phyloP scores from a whole-genome alignment of 2,888 invertebrate genomes.

The Xestobium rufovillosum region DNA sequence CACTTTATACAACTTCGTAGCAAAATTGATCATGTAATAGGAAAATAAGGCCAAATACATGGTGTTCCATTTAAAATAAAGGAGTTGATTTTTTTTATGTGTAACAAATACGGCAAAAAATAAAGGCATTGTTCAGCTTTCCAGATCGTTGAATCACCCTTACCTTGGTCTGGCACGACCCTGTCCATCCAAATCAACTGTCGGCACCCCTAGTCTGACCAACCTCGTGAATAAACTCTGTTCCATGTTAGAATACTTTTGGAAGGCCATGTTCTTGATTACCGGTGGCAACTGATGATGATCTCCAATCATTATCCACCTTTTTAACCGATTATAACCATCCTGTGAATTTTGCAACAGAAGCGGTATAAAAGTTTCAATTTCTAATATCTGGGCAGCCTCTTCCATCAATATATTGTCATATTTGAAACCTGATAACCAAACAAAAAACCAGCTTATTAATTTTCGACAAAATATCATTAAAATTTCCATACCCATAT shows the following conservation, averaged over 20 bases:
- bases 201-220: constrained; percentile 93
- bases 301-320: constrained; percentile 99
- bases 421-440: constrained; percentile 76
- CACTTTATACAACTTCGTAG: too few relatives aligned
- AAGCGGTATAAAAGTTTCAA: constrained; percentile 98
- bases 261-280: constrained; percentile 99
- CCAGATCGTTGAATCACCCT: too few relatives aligned
- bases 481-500: constrained; percentile 56
- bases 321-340: constrained; percentile 88
- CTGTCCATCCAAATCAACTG: constrained; percentile 95
- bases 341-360: constrained; percentile 98
- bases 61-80: too few relatives aligned
- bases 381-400: constrained; percentile 97
- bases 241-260: constrained; percentile 99
- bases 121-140: too few relatives aligned
- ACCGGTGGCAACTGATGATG: constrained; percentile 99
- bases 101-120: too few relatives aligned
- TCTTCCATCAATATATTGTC: constrained; percentile 99
- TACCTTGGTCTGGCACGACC: constrained; percentile 85
- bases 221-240: constrained; percentile 96
- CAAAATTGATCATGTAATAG: too few relatives aligned
- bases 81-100: too few relatives aligned
- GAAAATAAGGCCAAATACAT: too few relatives aligned
- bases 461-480: not conserved
- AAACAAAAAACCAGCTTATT: too few relatives aligned